Percentiles rank a stretch among this genome's conserved stretches.
Evolutionary conservation across 2,888 invertebrate genomes (phyloP).

Genomic region (Neocrepidodera transversa): DNA sequence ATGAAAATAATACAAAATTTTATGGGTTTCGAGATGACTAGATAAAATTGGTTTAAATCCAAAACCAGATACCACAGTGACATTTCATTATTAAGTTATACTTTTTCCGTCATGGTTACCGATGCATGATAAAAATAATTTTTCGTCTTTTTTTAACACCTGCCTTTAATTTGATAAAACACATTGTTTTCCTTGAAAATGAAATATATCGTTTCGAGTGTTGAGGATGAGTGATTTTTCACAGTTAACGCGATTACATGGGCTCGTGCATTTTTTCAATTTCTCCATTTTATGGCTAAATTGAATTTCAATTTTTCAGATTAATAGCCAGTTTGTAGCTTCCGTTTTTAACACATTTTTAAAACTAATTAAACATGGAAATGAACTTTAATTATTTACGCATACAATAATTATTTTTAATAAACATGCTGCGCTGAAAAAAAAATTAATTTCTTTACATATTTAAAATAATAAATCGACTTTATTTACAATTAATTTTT

Average conservation of each 20-base stretch:
- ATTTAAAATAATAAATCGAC: too few species aligned
- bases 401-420: too few species aligned
- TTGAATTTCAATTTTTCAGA: slow-evolving; percentile 36
- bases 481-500: too few species aligned
- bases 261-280: slow-evolving; percentile 40
- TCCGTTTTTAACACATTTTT: slow-evolving; percentile 14
- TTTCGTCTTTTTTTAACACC: slow-evolving; percentile 20
- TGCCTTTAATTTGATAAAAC: slow-evolving; percentile 34
- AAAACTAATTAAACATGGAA: neutral
- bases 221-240: slow-evolving; percentile 39
- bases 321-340: slow-evolving; percentile 25
- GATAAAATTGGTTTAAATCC: slow-evolving; percentile 15
- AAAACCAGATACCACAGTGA: slow-evolving; percentile 19
- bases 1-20: slow-evolving; percentile 18
- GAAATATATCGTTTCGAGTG: slow-evolving; percentile 30
- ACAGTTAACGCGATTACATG: slow-evolving; percentile 41
- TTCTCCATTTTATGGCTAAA: slow-evolving; percentile 37
- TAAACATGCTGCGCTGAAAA: neutral
- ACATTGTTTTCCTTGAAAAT: slow-evolving; percentile 33
- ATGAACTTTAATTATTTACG: neutral
- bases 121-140: slow-evolving; percentile 24
- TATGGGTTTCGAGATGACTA: slow-evolving; percentile 25
- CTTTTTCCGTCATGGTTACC: slow-evolving; percentile 16
- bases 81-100: slow-evolving; percentile 30
- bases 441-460: too few species aligned